Evolutionary conservation across 2,797 vertebrate genomes (phyloP).

Genomic region (Acanthiza pusilla): DNA sequence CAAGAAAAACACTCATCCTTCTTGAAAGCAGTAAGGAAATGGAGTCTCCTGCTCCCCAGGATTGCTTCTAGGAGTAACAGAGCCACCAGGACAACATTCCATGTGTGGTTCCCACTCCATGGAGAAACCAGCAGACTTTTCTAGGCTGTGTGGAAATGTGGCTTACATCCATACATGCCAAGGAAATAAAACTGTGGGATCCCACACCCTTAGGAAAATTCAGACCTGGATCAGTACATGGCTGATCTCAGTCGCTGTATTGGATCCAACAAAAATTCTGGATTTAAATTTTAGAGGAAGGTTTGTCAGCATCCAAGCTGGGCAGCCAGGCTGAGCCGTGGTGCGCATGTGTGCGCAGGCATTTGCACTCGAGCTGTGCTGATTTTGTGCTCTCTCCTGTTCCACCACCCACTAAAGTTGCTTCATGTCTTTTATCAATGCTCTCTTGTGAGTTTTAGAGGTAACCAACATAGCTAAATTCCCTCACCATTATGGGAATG

Average conservation of each 20-base stretch:
- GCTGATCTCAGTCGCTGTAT: constrained; percentile 25
- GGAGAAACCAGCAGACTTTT: not conserved
- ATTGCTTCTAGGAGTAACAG: not conserved
- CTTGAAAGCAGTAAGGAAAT: not conserved
- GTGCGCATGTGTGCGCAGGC: accelerated
- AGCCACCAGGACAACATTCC: not conserved
- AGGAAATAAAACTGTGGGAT: not conserved
- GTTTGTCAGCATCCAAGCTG: not conserved
- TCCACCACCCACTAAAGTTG: not conserved
- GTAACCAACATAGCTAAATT: not conserved
- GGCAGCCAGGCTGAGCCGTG: not conserved
- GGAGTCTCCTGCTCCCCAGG: not conserved
- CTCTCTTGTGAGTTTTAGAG: not conserved
- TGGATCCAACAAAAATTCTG: constrained; percentile 24
- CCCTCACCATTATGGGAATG: not conserved
- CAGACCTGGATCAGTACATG: not conserved
- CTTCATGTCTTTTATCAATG: not conserved
- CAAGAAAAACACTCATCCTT: not conserved
- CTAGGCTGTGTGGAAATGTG: not conserved
- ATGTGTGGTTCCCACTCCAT: not conserved
- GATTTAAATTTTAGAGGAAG: not conserved
- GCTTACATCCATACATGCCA: not conserved
- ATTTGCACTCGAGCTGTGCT: not conserved
- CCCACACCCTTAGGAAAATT: not conserved
- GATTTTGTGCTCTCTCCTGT: not conserved